Base-by-base conservation (phyloP, 92 coral and sea anemone species). In the Heliopora coerulea region DNA sequence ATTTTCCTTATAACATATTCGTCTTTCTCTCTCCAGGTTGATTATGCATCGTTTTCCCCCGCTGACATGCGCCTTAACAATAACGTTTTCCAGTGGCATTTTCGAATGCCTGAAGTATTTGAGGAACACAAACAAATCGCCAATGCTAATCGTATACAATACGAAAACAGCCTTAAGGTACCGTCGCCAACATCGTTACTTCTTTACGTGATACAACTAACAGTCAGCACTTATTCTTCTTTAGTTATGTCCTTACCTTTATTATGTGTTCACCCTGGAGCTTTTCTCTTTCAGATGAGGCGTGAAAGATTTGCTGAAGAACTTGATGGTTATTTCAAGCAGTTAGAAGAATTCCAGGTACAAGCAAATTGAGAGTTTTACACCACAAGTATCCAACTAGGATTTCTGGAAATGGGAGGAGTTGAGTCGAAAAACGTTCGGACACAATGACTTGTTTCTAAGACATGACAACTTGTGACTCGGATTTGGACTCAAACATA, bases 11-110 rank as follows among this genome's bases (percentile, higher is more conserved):
- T n/a, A n/a, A n/a, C n/a, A n/a, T 37, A 46, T 46, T 6, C 37
- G 26, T 59, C 39, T 33, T 0, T 37, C 60, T 59, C 21, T 8
- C 56, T 65, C 21, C 77, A 91, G 97, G 97, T 95, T 32, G 99
- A 95, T 57, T 95, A 95, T 54, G 99, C 96, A 23, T 95, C 99
- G n/a, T 95, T 95, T 78, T 85, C 99, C 1, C 99, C 99, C 0
- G 99, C 96, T 49, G 99, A 95, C 85, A 95, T 95, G 96, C 86
- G 99, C 2, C 87, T 95, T 54, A 95, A 95, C 91, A 95, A 95
- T 88, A 95, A 96, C 54, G 99, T 95, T 34, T 95, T 95, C 77
- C 99, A 90, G 86, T 95, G 99, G 99, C 99, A 95, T 54, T 95
- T 87, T 62, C 83, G 99, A 60, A 95, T 95, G 99, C 99, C 96